Evolutionary conservation across 2,888 invertebrate genomes (phyloP), one percentile per base, ranked within the genome.

Genomic region (Sarcophaga subvicina): DNA sequence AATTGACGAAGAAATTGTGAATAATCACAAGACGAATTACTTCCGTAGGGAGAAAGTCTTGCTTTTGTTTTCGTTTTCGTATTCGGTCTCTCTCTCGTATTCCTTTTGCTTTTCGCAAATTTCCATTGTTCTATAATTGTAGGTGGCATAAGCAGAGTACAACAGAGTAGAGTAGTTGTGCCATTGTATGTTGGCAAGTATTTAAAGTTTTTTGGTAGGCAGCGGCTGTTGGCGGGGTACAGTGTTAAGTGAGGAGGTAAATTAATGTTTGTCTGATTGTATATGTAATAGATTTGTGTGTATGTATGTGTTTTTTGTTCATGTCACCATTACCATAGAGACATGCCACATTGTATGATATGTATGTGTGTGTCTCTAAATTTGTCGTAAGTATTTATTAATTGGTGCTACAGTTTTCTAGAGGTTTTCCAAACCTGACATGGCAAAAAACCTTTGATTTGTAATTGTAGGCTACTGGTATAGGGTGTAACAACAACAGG

Each of bases 11-110:
- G 67, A 73, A 80, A 81, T 63, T 73, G 54, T 54, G 45, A 73
- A 73, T 64, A 76, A 85, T 71, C 78, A 37, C 81, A 81, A 85
- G 81, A 78, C 54, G 78, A 75, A 82, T 81, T 82, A 66, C 67
- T 81, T 85, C 76, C 81, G 77, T n/a, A 64, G 72, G 6, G 14
- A 63, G 54, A 14, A 54, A 14, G 12, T 17, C 11, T 47, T 66
- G 59, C 20, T 27, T 25, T 59, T 60, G 8, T 37, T 54, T 20
- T 63, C 12, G 4, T 37, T 69, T 14, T 27, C 20, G 5, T 20
- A 20, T 22, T 49, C 45, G 47, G 37, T 14, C 63, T 66, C 20
- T 75, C 20, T 73, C 4, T 72, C 45, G 12, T 45, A 2, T 11
- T 45, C 20, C 8, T 22, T 45, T 59, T 10, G 17, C 22, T 60